Conservation (phyloP, 2,888 invertebrate species). For the Muscina levida region DNA sequence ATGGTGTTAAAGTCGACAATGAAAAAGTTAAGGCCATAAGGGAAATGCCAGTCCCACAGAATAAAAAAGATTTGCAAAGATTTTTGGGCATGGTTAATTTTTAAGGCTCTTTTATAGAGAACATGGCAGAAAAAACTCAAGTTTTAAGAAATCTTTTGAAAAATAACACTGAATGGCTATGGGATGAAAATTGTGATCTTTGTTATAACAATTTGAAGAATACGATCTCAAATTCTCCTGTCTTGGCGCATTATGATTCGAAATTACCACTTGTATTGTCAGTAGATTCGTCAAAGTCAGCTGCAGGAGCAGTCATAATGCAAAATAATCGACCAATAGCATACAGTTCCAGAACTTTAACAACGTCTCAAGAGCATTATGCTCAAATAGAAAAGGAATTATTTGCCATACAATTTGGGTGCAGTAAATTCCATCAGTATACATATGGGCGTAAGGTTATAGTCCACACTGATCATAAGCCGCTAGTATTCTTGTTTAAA, state of each 20-base stretch:
- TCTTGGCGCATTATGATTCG: slow-evolving; percentile 42
- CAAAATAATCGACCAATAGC: slow-evolving; percentile 29
- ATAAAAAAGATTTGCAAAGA: slow-evolving; percentile 60
- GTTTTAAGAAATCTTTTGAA: slow-evolving; percentile 37
- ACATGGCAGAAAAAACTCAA: slow-evolving; percentile 27
- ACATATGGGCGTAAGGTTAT: slow-evolving; percentile 26
- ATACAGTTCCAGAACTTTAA: slow-evolving; percentile 35
- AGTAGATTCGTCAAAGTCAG: slow-evolving; percentile 36
- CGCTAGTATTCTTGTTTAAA: slow-evolving; percentile 40
- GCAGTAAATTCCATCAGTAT: slow-evolving; percentile 49
- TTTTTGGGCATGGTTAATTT: slow-evolving; percentile 64
- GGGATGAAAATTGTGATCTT: slow-evolving; percentile 28
- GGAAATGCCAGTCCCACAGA: slow-evolving; percentile 51
- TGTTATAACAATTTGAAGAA: slow-evolving; percentile 38
- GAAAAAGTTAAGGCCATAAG: slow-evolving; percentile 61
- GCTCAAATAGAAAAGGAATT: slow-evolving; percentile 54
- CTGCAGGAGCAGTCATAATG: slow-evolving; percentile 31
- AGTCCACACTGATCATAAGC: slow-evolving; percentile 38
- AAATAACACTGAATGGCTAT: slow-evolving; percentile 28
- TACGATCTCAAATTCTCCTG: slow-evolving; percentile 40
- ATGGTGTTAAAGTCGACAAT: slow-evolving; percentile 35
- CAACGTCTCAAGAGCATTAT: slow-evolving; percentile 27
- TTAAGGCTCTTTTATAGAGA: slow-evolving; percentile 45
- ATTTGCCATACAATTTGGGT: slow-evolving; percentile 49
- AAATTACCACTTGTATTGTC: slow-evolving; percentile 37